These are phyloP conservation scores for Fissipunctia ypsillon DNA, from an alignment of 2,888 invertebrate species.

Conservation along the genomic window DNA sequence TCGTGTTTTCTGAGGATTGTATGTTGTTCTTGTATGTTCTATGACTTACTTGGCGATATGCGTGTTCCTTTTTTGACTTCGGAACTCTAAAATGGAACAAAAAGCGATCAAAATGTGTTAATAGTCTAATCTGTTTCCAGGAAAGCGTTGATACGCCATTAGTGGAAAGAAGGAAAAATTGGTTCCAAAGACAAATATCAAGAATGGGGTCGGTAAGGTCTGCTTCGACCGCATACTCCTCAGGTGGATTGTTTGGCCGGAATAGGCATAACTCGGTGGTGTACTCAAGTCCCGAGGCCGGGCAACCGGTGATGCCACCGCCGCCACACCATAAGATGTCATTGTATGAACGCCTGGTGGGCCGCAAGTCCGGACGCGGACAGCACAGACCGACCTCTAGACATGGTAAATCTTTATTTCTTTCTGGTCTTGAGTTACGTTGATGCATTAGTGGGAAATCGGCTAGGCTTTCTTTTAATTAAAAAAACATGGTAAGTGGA, in stretches of 20 bases:
- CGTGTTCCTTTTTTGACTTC: no score
- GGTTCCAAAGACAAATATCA: conserved; percentile 96
- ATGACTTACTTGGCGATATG: not conserved
- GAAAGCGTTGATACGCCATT: conserved; percentile 97
- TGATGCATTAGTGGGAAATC: not conserved
- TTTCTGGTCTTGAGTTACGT: not conserved
- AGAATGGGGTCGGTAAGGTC: conserved; percentile 96
- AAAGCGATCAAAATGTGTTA: not conserved
- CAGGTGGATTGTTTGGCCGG: conserved; percentile 93
- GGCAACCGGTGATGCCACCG: conserved; percentile 82
- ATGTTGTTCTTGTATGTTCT: not conserved
- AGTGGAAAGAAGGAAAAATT: conserved; percentile 96
- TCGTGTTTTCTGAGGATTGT: not conserved
- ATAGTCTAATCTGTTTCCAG: conserved; percentile 83
- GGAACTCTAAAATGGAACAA: not conserved
- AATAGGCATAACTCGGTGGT: conserved; percentile 95
- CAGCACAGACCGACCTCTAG: conserved; percentile 91
- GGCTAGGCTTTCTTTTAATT: not conserved
- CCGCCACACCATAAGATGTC: conserved; percentile 93
- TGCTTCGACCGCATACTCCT: conserved; percentile 96
- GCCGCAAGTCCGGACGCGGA: conserved; percentile 94
- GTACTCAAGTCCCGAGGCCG: conserved; percentile 92
- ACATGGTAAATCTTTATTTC: conserved; percentile 89
- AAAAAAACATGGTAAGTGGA: not conserved
- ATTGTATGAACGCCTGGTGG: conserved; percentile 95